Percentiles rank a stretch among this genome's conserved stretches.
Conservation (phyloP, 2,113 vertebrate genomes). For the Ifrita kowaldi region DNA sequence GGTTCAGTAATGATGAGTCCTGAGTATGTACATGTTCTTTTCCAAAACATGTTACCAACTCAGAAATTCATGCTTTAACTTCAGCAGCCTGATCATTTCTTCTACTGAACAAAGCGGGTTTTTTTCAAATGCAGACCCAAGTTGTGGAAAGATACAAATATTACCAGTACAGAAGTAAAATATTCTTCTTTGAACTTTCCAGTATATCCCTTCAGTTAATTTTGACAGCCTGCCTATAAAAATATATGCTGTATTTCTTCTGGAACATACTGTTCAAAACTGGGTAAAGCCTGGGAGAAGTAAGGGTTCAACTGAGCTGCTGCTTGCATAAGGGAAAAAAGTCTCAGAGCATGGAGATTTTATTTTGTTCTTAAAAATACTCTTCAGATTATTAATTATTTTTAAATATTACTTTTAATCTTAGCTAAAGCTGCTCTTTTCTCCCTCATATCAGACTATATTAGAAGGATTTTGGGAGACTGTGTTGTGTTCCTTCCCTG, state of each 20-base stretch:
- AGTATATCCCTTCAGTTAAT: background rate
- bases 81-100: background rate
- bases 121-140: background rate
- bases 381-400: background rate
- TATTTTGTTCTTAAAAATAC: background rate
- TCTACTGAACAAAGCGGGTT: background rate
- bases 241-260: constrained; percentile 27
- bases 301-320: background rate
- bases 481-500: background rate
- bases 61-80: background rate
- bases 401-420: background rate
- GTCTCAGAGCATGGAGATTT: background rate
- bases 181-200: constrained; percentile 2
- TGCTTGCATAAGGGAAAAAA: background rate
- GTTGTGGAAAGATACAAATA: background rate
- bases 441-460: background rate
- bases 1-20: background rate
- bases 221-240: constrained; percentile 45
- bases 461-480: background rate
- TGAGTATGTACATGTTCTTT: background rate
- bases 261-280: constrained; percentile 34
- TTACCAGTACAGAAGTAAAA: background rate
- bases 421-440: background rate
- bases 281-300: constrained; percentile 23
- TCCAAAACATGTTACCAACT: background rate